Base-by-base conservation (phyloP, 2,797 vertebrate genomes). In the Gambelia wislizenii region DNA sequence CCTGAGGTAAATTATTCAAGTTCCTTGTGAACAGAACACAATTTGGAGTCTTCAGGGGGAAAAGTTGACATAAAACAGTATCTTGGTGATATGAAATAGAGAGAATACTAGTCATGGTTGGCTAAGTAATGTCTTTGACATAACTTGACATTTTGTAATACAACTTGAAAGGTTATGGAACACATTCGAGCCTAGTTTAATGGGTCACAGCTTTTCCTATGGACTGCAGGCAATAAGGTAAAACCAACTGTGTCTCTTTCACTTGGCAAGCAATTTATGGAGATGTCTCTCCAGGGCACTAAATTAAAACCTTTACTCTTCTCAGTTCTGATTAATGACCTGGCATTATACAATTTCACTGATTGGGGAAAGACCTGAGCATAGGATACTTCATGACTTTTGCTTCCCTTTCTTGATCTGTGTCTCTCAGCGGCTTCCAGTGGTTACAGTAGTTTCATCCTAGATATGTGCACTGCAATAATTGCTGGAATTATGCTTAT, bases 211-310 rank as follows among this genome's bases (percentile, higher is more conserved):
- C 89, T 96, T 95, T 94, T 95, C 87, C 70, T 94, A 94, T 93
- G 93, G 95, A 96, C 95, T 92, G 94, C 92, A 95, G 93, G 93
- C 97, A 97, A 96, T 94, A 96, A 95, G 93, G 96, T 97, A 93
- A 88, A 97, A 94, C 96, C 96, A 97, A 96, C 95, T 95, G 96
- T 96, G 95, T 97, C 94, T 93, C 94, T 96, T 96, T 93, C 95
- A 97, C 96, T 94, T 96, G 96, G 95, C 94, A 96, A 96, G 90
- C 84, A 3, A 97, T 97, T 96, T 96, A 95, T 94, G 89, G 92
- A 95, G 94, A 89, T 92, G 86, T 91, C 88, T 91, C 91, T 89
- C 94, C 84, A 42, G 3, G 95, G 93, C 92, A 92, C 86, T 86
- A 92, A 96, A 95, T 87, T 94, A 92, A 84, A 94, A 93, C 91